Conservation (phyloP, 2,797 vertebrate genomes). For the Pseudocheirus occidentalis region DNA sequence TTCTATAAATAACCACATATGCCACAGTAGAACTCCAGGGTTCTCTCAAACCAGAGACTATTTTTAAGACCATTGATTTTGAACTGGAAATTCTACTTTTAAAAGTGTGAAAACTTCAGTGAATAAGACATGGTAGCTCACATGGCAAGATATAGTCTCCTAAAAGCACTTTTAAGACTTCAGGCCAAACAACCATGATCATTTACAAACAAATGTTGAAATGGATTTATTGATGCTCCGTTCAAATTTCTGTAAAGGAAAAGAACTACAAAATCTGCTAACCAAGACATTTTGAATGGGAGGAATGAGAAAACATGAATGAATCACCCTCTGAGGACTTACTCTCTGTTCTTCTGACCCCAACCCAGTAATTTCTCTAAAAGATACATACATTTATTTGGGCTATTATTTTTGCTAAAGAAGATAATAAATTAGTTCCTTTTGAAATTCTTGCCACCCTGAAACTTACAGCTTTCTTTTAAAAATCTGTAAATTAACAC, state of each 20-base stretch:
- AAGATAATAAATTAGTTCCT: background rate
- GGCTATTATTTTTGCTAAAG: constrained; percentile 47
- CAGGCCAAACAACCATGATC: constrained; percentile 47
- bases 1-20: too few species aligned
- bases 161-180: constrained; percentile 59
- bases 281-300: background rate
- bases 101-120: constrained; percentile 57
- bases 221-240: background rate
- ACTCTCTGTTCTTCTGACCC: background rate
- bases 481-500: background rate
- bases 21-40: too few species aligned
- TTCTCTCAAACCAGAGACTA: background rate
- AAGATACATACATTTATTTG: constrained; percentile 8
- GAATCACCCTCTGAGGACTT: constrained; percentile 5
- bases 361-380: constrained; percentile 36
- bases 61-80: constrained; percentile 62
- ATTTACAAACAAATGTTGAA: constrained; percentile 69
- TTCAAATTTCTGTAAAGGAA: constrained; percentile 20
- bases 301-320: constrained; percentile 11
- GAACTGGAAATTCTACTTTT: constrained; percentile 62
- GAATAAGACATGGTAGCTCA: constrained; percentile 55
- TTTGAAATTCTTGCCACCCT: background rate
- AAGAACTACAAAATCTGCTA: background rate
- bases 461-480: background rate
- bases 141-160: constrained; percentile 42